Conservation (phyloP, 2,888 invertebrate genomes). For the Nasonia oneida region DNA sequence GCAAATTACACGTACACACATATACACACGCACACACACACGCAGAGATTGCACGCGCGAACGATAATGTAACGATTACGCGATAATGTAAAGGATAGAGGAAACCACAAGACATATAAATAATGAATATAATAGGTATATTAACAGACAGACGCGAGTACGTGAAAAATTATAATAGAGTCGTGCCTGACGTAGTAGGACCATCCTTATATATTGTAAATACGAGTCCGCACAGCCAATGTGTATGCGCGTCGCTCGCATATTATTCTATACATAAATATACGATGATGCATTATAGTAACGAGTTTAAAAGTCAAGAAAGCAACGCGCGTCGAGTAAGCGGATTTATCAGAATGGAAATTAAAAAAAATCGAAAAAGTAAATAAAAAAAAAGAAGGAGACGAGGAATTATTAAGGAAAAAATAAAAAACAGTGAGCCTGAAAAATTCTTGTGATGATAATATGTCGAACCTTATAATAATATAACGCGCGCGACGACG, state of each 20-base stretch:
- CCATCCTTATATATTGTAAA: slow-evolving; percentile 61
- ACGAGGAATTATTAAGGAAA: background rate
- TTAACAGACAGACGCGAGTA: background rate
- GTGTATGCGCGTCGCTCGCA: slow-evolving; percentile 46
- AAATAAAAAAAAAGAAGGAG: background rate
- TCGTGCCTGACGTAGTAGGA: slow-evolving; percentile 64
- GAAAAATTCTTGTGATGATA: slow-evolving; percentile 61
- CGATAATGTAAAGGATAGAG: background rate
- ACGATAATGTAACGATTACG: background rate
- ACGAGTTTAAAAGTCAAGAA: slow-evolving; percentile 2
- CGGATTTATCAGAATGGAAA: background rate
- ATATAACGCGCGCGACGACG: slow-evolving; percentile 40
- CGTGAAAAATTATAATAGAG: slow-evolving; percentile 60
- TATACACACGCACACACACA: background rate
- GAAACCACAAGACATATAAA: slow-evolving; percentile 45
- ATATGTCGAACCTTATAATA: slow-evolving; percentile 44
- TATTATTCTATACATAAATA: slow-evolving; percentile 36
- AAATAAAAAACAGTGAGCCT: slow-evolving; percentile 52
- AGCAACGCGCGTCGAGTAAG: background rate
- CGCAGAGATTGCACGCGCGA: background rate
- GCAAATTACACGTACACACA: slow-evolving; percentile 3
- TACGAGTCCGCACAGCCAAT: slow-evolving; percentile 51
- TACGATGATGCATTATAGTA: background rate
- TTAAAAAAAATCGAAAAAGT: background rate
- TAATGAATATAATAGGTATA: background rate